Conservation (phyloP, 2,113 vertebrate genomes). For the Semicossyphus pulcher region DNA sequence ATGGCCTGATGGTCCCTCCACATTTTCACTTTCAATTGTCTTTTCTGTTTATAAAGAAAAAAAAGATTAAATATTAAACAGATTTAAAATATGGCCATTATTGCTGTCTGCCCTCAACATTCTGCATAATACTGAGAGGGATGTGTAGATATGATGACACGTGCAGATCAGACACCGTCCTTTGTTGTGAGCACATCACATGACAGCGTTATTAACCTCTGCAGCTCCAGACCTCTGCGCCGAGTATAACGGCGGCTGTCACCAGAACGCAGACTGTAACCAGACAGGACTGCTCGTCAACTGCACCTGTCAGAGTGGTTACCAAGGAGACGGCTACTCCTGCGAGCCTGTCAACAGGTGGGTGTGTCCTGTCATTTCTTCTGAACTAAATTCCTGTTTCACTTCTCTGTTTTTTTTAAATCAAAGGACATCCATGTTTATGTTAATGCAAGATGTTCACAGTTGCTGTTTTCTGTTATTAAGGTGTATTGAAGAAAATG, state of each 20-base stretch:
- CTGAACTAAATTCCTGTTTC: background rate
- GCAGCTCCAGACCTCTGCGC: constrained; percentile 87
- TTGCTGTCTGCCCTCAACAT: background rate
- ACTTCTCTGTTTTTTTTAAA: background rate
- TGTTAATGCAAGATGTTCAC: too few species aligned
- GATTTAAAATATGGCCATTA: too few species aligned
- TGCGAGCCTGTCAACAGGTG: constrained; percentile 85
- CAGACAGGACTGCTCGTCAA: constrained; percentile 81
- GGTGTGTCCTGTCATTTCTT: background rate
- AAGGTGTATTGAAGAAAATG: constrained; percentile 86
- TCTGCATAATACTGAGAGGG: background rate
- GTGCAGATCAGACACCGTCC: background rate
- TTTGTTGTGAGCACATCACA: background rate
- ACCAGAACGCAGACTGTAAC: constrained; percentile 84
- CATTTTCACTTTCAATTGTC: too few species aligned
- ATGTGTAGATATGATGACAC: background rate
- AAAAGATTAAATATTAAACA: too few species aligned
- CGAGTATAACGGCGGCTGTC: constrained; percentile 86
- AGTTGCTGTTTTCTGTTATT: background rate
- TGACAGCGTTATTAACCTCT: constrained; percentile 16
- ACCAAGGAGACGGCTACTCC: constrained; percentile 87
- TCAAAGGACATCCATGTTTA: too few species aligned
- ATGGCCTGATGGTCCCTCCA: too few species aligned
- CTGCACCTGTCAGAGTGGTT: constrained; percentile 84
- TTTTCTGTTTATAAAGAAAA: too few species aligned